These are phyloP conservation scores for Hypothenemus hampei DNA, from an alignment of 1,140 invertebrate species.

Conservation along the genomic window DNA sequence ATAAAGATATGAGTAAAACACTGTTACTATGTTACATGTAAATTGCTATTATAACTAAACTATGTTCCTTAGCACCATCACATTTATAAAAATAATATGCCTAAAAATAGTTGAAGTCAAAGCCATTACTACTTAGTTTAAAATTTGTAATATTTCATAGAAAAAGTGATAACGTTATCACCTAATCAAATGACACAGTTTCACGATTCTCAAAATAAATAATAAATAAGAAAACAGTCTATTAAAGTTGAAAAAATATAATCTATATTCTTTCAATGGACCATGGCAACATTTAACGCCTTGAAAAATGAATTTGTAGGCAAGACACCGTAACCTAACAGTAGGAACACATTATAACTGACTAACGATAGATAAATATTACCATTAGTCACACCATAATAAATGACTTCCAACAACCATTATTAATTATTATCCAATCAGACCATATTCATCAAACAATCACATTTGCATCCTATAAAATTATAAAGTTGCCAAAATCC, in stretches of 20 bases:
- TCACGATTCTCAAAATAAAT: too few species aligned
- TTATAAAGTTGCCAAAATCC: constrained; percentile 89
- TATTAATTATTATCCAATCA: neutral
- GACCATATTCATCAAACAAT: neutral
- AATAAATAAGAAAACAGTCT: neutral
- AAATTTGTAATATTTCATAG: too few species aligned
- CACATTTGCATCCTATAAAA: constrained; percentile 13
- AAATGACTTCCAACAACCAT: neutral
- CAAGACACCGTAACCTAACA: neutral
- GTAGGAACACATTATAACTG: too few species aligned
- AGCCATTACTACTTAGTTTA: constrained; percentile 1
- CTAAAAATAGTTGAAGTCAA: constrained; percentile 17
- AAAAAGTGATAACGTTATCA: too few species aligned
- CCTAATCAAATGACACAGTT: too few species aligned
- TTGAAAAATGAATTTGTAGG: neutral
- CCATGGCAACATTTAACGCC: neutral
- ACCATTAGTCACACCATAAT: neutral
- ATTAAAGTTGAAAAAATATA: neutral
- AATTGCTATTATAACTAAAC: constrained; percentile 24
- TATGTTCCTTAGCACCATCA: constrained; percentile 41
- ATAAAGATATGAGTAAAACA: constrained; percentile 27
- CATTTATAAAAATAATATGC: constrained; percentile 37
- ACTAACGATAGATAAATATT: too few species aligned
- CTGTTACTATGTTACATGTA: too few species aligned
- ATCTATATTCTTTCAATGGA: constrained; percentile 1